Percentiles rank a stretch among this genome's conserved stretches.
These are phyloP conservation scores for Neolamprologus kungweensis DNA, from an alignment of 2,113 vertebrate species.

Conservation along the genomic window DNA sequence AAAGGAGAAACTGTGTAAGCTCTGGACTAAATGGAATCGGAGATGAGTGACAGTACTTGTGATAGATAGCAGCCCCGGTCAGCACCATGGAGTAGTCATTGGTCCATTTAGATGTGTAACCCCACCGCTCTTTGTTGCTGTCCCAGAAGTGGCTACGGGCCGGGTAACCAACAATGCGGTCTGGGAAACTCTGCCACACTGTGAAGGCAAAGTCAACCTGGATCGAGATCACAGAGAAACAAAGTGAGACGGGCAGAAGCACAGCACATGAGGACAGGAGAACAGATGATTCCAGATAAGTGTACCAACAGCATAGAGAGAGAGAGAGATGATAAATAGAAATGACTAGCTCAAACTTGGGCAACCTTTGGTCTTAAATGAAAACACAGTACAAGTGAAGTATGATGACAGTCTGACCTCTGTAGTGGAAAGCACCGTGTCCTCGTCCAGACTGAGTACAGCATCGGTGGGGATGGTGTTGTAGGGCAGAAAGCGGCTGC, in stretches of 20 bases:
- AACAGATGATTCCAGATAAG: background rate
- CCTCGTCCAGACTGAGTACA: constrained; percentile 94
- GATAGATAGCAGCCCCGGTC: constrained; percentile 98
- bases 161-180: constrained; percentile 96
- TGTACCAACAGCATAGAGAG: background rate
- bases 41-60: constrained; percentile 76
- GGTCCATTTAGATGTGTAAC: constrained; percentile 98
- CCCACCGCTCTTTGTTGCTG: constrained; percentile 92
- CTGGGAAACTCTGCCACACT: constrained; percentile 97
- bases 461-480: constrained; percentile 91
- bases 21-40: background rate
- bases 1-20: background rate
- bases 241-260: background rate
- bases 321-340: background rate
- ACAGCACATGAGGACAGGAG: background rate
- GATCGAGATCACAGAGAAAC: background rate
- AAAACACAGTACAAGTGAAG: background rate
- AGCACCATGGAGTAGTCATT: constrained; percentile 99
- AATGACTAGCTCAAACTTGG: background rate
- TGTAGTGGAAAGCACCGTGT: constrained; percentile 96
- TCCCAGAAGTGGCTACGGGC: constrained; percentile 99
- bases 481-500: constrained; percentile 94
- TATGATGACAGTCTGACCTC: constrained; percentile 73
- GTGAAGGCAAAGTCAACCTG: constrained; percentile 99
- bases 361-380: background rate